Base-by-base conservation (phyloP, 2,888 invertebrate species). In the Patella ulyssiponensis region DNA sequence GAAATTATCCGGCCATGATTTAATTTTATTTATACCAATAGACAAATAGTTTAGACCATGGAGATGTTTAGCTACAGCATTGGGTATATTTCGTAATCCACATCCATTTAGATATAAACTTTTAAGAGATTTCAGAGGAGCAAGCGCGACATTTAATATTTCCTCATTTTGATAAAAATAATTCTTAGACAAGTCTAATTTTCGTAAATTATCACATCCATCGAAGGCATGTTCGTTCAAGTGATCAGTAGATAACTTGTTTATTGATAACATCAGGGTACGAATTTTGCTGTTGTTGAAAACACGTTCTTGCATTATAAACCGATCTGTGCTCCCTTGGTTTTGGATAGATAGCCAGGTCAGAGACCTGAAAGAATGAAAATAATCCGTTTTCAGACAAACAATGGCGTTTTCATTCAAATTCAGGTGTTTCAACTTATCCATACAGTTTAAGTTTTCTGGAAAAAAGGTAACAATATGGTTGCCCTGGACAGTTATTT, bases 231-330 rank as follows among this genome's bases (percentile, higher is more conserved):
- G 44, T 64, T 56, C 33, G 20, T 74, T 2, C 15, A 74, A 51
- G 51, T 44, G 33, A 33, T 17, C 51, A 3, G 7, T 3, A 33
- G 51, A 17, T 15, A 74, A n/a, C 7, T 11, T 7, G 64, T 44
- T 74, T 7, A 51, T 64, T 12, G 51, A 44, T n/a, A 74, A 20
- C 7, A 12, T 33, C 7, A 74, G 7, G 12, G 15, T 20, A 11
- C 3, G 0, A 7, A 74, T 7, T 1, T 74, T 56, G 4, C 58
- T 69, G 33, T 74, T 74, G n/a, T 74, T 74, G 58, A 74, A 74
- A 3, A 64, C 58, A 51, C 5, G 44, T 15, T 51, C 20, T 20
- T 64, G 14, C 11, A 74, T 64, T 3, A 20, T 12, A n/a, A 64
- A 20, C 7, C 17, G 64, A 11, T 44, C 15, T n/a, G 51, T 9